A percentile compares a stretch with the other conserved stretches of the same genome.
phyloP scores from a whole-genome alignment of 2,113 vertebrate genomes.

The Marcusenius ussheri region DNA sequence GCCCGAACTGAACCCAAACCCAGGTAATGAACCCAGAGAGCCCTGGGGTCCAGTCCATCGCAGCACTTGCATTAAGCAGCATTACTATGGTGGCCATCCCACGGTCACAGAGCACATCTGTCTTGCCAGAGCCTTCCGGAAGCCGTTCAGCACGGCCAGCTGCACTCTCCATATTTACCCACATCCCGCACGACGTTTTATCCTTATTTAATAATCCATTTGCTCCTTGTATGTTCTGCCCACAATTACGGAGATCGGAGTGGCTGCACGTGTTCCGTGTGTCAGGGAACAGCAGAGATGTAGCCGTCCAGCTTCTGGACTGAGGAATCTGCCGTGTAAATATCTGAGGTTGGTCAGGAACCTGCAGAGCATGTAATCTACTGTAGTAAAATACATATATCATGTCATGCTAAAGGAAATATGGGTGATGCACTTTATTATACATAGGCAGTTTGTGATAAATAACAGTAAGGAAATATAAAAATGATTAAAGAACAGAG shows the following conservation, averaged over 20 bases:
- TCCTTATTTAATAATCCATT: not conserved
- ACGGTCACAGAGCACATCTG: not conserved
- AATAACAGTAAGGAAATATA: not conserved
- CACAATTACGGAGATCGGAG: not conserved
- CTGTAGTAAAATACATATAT: not conserved
- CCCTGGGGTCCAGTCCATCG: not conserved
- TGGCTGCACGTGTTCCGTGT: not conserved
- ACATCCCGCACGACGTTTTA: not conserved
- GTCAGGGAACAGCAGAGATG: not conserved
- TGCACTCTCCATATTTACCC: not conserved
- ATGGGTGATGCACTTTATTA: not conserved
- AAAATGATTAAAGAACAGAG: not conserved
- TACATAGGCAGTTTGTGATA: not conserved
- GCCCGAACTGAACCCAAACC: not conserved
- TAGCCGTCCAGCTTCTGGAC: not conserved
- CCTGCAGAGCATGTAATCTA: not conserved
- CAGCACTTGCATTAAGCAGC: not conserved
- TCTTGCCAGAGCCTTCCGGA: not conserved
- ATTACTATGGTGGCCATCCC: not conserved
- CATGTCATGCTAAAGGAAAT: not conserved
- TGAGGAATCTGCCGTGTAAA: not conserved
- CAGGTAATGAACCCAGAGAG: not conserved
- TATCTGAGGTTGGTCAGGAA: not conserved
- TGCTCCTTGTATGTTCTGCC: not conserved
- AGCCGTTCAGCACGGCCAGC: not conserved